phyloP scores from a whole-genome alignment of 2,888 invertebrate genomes.

The Pelosia muscerda region DNA sequence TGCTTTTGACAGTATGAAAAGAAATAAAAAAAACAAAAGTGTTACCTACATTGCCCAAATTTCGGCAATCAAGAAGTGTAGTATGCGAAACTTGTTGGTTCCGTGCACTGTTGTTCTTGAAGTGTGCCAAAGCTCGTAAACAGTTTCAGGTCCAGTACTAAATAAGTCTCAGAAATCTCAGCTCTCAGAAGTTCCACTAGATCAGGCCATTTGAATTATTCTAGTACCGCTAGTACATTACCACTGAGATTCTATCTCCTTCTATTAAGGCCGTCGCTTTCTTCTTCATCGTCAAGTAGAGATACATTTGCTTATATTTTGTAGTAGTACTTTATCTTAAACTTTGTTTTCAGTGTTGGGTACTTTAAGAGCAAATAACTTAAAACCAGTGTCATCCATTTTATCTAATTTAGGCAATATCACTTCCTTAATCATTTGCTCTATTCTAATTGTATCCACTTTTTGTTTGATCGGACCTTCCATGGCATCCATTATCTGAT shows the following conservation, averaged over 20 bases:
- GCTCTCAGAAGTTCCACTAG: conserved; percentile 93
- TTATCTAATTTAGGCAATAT: conserved; percentile 89
- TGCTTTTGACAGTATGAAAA: too few species aligned
- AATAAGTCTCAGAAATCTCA: conserved; percentile 93
- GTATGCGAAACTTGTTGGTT: conserved; percentile 92
- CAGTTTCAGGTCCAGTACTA: too few species aligned
- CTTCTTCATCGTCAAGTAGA: conserved; percentile 50
- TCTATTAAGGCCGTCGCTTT: conserved; percentile 54
- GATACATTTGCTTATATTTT: too few species aligned
- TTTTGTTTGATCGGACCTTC: conserved; percentile 92
- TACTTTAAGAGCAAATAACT: conserved; percentile 71
- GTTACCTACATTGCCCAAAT: too few species aligned
- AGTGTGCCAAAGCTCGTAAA: conserved; percentile 90
- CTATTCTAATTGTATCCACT: conserved; percentile 91
- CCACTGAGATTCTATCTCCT: conserved; percentile 91
- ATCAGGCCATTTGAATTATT: conserved; percentile 93
- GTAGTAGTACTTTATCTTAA: too few species aligned
- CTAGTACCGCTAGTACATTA: conserved; percentile 89
- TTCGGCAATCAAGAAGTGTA: conserved; percentile 90
- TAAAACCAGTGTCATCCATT: conserved; percentile 82
- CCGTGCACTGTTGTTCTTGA: conserved; percentile 91
- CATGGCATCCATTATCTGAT: conserved; percentile 93
- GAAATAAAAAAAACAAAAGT: too few species aligned
- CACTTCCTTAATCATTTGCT: conserved; percentile 90
- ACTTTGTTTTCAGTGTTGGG: conserved; percentile 54